Evolutionary conservation across 2,113 vertebrate genomes (phyloP).

Genomic region (Plestiodon gilberti): DNA sequence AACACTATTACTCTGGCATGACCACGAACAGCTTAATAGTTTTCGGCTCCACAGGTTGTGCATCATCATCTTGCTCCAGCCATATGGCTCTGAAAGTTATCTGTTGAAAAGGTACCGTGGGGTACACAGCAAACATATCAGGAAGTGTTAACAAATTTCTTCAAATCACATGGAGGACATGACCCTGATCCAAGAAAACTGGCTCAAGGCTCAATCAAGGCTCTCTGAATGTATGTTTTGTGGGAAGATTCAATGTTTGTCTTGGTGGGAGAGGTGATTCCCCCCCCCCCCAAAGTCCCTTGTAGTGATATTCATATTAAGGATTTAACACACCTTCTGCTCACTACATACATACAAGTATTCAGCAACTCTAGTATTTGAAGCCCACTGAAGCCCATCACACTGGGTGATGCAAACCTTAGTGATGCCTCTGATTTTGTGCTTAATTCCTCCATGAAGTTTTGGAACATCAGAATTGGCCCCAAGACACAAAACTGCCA

Average conservation of each 20-base stretch:
- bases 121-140: not conserved
- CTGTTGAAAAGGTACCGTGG: constrained; percentile 30
- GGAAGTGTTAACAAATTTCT: not conserved
- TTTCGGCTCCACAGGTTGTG: constrained; percentile 21
- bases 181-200: not conserved
- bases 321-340: too few relatives aligned
- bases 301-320: not conserved
- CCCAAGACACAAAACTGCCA: not conserved
- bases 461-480: too few relatives aligned
- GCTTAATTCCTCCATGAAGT: too few relatives aligned
- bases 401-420: too few relatives aligned
- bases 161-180: not conserved
- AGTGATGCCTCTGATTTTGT: too few relatives aligned
- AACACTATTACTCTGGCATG: not conserved
- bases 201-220: not conserved
- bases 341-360: too few relatives aligned
- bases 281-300: not conserved
- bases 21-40: not conserved
- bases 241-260: not conserved
- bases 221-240: constrained; percentile 8
- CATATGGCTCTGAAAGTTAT: not conserved
- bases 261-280: not conserved
- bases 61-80: not conserved
- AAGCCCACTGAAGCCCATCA: too few relatives aligned
- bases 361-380: too few relatives aligned